phyloP scores from a whole-genome alignment of 2,888 invertebrate genomes.

The Meliscaeva auricollis region DNA sequence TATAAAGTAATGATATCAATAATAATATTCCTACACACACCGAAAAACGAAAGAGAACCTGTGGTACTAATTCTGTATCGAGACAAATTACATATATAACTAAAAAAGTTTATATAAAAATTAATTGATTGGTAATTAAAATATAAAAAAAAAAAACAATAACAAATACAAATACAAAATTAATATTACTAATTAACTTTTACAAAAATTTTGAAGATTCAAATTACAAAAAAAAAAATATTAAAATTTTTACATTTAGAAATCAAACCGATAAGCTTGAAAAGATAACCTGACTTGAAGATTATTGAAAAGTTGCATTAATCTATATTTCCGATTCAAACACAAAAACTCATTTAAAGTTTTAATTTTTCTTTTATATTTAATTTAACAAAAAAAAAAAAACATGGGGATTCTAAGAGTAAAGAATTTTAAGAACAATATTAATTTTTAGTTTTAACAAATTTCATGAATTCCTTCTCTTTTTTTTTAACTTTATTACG shows the following conservation, averaged over 20 bases:
- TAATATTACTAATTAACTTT: slow-evolving; percentile 35
- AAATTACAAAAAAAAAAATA: slow-evolving; percentile 24
- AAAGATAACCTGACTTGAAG: slow-evolving; percentile 16
- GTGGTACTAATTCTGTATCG: slow-evolving; percentile 19
- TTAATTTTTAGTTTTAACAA: slow-evolving; percentile 10
- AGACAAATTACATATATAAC: slow-evolving; percentile 35
- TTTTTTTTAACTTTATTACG: slow-evolving; percentile 23
- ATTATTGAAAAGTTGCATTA: not conserved
- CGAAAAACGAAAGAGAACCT: not conserved
- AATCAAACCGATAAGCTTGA: not conserved
- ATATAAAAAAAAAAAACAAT: slow-evolving; percentile 40
- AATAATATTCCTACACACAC: slow-evolving; percentile 53
- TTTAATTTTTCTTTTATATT: slow-evolving; percentile 23
- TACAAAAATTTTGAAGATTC: slow-evolving; percentile 26
- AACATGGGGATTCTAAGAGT: slow-evolving; percentile 44
- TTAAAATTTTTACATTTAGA: slow-evolving; percentile 37
- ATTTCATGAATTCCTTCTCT: slow-evolving; percentile 34
- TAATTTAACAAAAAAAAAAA: slow-evolving; percentile 22
- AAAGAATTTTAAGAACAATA: not conserved
- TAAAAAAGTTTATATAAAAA: slow-evolving; percentile 16
- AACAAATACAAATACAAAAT: slow-evolving; percentile 41
- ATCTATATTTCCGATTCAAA: slow-evolving; percentile 5
- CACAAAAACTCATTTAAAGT: slow-evolving; percentile 6
- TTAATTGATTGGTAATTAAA: slow-evolving; percentile 6
- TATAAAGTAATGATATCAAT: slow-evolving; percentile 47